These are phyloP conservation scores for Eupithecia exiguata DNA, from an alignment of 2,888 invertebrate genomes.

Conservation along the genomic window DNA sequence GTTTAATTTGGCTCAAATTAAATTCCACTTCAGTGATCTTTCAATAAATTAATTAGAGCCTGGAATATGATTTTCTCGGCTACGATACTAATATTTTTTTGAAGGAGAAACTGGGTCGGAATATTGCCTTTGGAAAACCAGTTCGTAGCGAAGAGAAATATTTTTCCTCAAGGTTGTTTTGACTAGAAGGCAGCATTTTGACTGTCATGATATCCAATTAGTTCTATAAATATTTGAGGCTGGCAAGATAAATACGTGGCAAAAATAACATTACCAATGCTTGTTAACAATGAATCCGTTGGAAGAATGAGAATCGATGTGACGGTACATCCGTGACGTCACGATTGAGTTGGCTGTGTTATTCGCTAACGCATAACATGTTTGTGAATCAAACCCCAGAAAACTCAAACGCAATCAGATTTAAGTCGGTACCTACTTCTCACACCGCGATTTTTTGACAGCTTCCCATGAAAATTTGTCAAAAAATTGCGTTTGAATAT, in stretches of 20 bases:
- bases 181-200: neutral
- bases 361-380: neutral
- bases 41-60: constrained; percentile 1
- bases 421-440: too few species aligned
- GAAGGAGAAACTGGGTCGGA: neutral
- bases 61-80: neutral
- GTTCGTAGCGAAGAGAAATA: neutral
- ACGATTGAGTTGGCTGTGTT: constrained; percentile 24
- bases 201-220: neutral
- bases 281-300: neutral
- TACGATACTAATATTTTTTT: neutral
- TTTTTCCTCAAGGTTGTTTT: neutral
- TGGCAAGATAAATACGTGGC: neutral
- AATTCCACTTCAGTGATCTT: constrained; percentile 11
- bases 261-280: neutral
- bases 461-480: too few species aligned
- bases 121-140: neutral
- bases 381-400: too few species aligned
- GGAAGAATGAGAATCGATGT: constrained; percentile 25
- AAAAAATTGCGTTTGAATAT: too few species aligned
- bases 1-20: constrained; percentile 12
- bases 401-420: too few species aligned
- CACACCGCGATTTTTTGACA: too few species aligned
- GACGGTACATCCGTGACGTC: constrained; percentile 32
- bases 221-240: neutral